Evolutionary conservation across 2,113 vertebrate genomes (phyloP), one percentile per base, ranked within the genome.

Genomic region (Jaculus jaculus): DNA sequence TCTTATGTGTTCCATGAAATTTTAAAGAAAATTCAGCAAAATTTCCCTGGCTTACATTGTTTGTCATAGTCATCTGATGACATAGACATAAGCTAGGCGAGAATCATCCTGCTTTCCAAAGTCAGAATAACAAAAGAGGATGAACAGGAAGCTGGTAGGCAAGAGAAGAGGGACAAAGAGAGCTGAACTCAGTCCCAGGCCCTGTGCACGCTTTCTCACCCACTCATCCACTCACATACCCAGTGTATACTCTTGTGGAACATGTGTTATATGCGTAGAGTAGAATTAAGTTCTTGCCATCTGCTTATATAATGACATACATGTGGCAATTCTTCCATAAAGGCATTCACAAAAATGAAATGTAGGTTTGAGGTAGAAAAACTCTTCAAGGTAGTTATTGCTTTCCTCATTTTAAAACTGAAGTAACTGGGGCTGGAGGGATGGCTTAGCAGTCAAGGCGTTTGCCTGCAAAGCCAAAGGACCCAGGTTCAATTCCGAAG

Each of bases 11-110:
- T 16, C 15, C 21, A 47, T 82, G 42, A 80, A 73, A 84, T 80
- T 84, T 89, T 89, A 54, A 93, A 17, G 81, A 89, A 20, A 87
- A 87, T 77, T 89, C 30, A 26, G n/a, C 68, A 91, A 83, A 72
- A 23, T 71, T 88, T 84, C 63, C 58, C 66, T 42, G n/a, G 26
- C 39, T 60, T 20, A 16, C 58, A 60, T 81, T 32, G 61, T 60
- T 91, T 28, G 18, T 71, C 54, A 10, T 34, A 4, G 30, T 39
- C 34, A 37, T 37, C 4, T 94, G 58, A 63, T 54, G n/a, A 26
- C 63, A 7, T 12, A 80, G 77, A 80, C 80, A 81, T 34, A 87
- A 89, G n/a, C 30, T 21, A 15, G 11, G 21, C 28, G 68, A 60
- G 23, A 65, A 47, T 39, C 42, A n/a, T 61, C 82, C 63, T 81